Conservation (phyloP, 2,888 invertebrate species). For the Ichneumon xanthorius region DNA sequence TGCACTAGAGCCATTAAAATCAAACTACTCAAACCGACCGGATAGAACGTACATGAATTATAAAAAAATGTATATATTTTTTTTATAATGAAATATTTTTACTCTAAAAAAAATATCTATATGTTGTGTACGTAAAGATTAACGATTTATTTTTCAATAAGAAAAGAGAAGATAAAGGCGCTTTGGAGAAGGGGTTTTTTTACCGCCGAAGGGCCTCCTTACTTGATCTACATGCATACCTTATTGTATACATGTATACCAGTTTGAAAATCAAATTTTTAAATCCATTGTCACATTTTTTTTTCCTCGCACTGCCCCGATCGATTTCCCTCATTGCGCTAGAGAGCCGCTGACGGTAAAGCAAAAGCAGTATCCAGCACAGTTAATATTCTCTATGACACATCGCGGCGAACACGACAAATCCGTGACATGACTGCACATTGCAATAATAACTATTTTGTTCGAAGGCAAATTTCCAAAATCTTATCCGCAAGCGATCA, state of each 20-base stretch:
- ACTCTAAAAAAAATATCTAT: too few species aligned
- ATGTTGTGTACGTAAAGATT: too few species aligned
- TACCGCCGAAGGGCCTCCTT: too few species aligned
- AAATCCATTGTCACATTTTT: slow-evolving; percentile 14
- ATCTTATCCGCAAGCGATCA: too few species aligned
- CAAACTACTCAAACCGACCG: background rate
- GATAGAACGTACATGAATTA: background rate
- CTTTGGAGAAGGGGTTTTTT: too few species aligned
- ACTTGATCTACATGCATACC: too few species aligned
- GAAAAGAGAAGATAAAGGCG: too few species aligned
- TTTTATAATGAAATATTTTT: background rate
- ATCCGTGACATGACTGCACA: background rate
- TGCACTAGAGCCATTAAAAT: background rate
- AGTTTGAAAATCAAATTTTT: background rate
- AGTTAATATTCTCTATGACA: slow-evolving; percentile 7
- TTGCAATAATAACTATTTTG: background rate
- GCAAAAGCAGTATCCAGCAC: slow-evolving; percentile 20
- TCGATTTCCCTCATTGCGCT: slow-evolving; percentile 20
- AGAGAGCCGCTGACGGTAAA: slow-evolving; percentile 2
- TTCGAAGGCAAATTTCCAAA: too few species aligned
- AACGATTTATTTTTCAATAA: too few species aligned
- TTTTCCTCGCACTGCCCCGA: background rate
- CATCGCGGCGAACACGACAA: background rate
- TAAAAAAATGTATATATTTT: background rate
- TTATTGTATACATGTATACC: too few species aligned